Evolutionary conservation across 37 sponge, comb jelly and placozoan genomes (phyloP).

Genomic region (Petrosia ficiformis): DNA sequence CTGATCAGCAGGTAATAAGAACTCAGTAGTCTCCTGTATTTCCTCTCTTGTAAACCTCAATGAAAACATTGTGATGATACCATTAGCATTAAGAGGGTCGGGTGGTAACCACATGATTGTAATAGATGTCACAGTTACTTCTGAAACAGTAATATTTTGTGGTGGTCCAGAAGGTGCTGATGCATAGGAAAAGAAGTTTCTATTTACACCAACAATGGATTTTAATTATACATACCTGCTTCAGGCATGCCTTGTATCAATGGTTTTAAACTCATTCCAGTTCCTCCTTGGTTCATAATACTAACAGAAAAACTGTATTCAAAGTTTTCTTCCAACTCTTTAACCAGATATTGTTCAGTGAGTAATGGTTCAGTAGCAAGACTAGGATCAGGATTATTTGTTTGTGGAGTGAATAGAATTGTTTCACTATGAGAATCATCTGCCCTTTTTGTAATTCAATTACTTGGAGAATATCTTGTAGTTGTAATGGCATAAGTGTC

Average conservation of each 20-base stretch:
- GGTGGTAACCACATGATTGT: slow-evolving; percentile 21
- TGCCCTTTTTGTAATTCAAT: neutral
- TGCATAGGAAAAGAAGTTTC: neutral
- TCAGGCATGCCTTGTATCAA: slow-evolving; percentile 2
- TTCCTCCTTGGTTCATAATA: neutral
- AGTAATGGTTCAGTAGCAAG: slow-evolving; percentile 6
- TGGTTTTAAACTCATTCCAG: neutral
- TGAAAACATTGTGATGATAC: slow-evolving; percentile 3
- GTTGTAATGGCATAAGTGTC: neutral
- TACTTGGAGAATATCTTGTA: neutral
- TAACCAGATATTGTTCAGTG: neutral
- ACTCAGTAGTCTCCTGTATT: neutral
- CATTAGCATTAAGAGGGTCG: slow-evolving; percentile 13
- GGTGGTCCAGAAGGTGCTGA: slow-evolving; percentile 10
- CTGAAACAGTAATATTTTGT: neutral
- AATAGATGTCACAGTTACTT: neutral
- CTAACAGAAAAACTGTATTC: neutral
- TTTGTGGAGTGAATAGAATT: neutral
- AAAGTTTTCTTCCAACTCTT: slow-evolving; percentile 5
- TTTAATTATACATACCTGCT: slow-evolving; percentile 1
- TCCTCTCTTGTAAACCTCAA: neutral
- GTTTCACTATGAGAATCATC: neutral
- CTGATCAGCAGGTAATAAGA: neutral
- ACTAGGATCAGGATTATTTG: neutral
- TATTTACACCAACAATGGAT: neutral